Base-by-base conservation (phyloP, 2,113 vertebrate species). In the Erpornis zantholeuca region DNA sequence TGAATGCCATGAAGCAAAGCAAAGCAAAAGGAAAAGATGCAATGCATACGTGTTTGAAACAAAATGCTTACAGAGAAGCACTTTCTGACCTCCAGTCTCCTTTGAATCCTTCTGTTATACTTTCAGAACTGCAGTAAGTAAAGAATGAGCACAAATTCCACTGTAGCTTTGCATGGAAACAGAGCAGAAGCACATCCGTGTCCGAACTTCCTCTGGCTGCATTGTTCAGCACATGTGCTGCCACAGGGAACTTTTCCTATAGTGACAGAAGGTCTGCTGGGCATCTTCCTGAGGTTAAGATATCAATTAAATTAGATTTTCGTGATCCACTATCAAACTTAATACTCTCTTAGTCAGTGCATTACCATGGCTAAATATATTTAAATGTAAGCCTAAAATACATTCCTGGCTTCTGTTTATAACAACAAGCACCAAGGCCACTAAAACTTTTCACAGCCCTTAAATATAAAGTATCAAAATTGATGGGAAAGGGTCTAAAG, bases 101-200 rank as follows among this genome's bases (percentile, higher is more conserved):
- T 72, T 97, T 99, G 45, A 99, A 99, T 94, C 99, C 99, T 44
- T 99, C 98, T 53, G 96, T 99, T 80, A 98, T 99, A 86, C 98
- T 99, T 88, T 99, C 99, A 33, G 99, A 99, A 81, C 98, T 99
- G 92, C 98, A 99, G 99, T 99, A 98, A 99, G 99, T 97, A 56
- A 60, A 63, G 18, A 73, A 38, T 24, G 28, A 68, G 72, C 36
- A 19, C 35, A 31, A 31, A 35, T 45, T 45, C 36, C 33, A 12
- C 47, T 57, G 31, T 44, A 42, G 38, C 21, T 92, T 56, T 45
- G 21, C 47, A 27, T 12, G 22, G 76, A 79, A 90, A 64, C 31
- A 81, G 38, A 80, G 59, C 78, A 77, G 82, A 73, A 94, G 53
- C 5, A 2, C 49, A 10, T 45, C 6, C 28, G 13, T 33, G 68